Evolutionary conservation across 64 coral and sea anemone species (phyloP), one percentile per base, ranked within the genome.

Genomic region (Catalaphyllia jardinei): DNA sequence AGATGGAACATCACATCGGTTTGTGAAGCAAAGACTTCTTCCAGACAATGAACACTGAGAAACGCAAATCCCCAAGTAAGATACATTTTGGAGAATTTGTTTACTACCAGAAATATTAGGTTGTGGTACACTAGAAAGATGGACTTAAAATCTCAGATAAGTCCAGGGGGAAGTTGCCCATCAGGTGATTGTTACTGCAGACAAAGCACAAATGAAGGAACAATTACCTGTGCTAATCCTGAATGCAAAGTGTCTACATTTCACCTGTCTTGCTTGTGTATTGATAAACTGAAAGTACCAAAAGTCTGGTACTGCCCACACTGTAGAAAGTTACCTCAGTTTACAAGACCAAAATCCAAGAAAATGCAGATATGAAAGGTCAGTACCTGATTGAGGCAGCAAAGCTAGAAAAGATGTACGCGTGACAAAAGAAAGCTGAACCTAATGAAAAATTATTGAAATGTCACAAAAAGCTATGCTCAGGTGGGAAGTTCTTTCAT

Each of bases 261-360:
- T 46, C 42, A 46, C 42, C 42, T 5, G 5, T 88, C 73, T 22
- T 89, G 74, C 46, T 79, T 94, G 31, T 29, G 61, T 10, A 89
- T 89, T 46, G 16, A 49, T 25, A 60, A 75, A 33, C 14, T 79
- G 38, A 75, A n/a, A 35, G 24, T 74, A 12, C 49, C 89, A 33
- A 87, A 80, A 54, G 57, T 30, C 7, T 87, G 83, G 83, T 92
- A 81, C 24, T 87, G 84, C 22, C 91, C 91, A 13, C 65, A 92
- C 4, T 87, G 91, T 87, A 80, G 76, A 51, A 87, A 10, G 38
- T 29, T 92, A 81, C 88, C 88, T 35, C 52, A 91, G 46, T 94
- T 94, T 77, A 82, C 86, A 33, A 49, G 69, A 87, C 18, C 39
- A 52, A 69, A 35, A 46, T 46, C 42, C 42, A 46, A 46, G 42